Conservation (phyloP, 1,140 invertebrate genomes). For the Nymphalis io region DNA sequence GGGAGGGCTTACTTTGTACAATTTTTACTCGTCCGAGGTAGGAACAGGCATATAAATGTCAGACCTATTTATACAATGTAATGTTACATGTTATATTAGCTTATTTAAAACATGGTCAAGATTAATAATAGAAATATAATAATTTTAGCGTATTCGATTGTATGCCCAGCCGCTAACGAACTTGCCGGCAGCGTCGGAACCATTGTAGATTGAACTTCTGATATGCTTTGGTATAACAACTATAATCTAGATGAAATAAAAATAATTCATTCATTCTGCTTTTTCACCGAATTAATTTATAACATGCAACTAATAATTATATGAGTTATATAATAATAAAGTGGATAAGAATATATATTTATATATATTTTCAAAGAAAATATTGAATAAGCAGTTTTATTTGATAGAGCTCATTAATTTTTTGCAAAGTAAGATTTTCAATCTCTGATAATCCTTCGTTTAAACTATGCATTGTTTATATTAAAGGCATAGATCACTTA, state of each 20-base stretch:
- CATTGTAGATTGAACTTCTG: slow-evolving; percentile 11
- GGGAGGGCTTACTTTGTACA: too few species aligned
- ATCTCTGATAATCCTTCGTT: not conserved
- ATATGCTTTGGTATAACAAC: slow-evolving; percentile 16
- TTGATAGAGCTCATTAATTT: too few species aligned
- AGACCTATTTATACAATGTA: too few species aligned
- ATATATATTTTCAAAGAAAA: too few species aligned
- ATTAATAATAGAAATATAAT: slow-evolving; percentile 1
- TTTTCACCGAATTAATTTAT: not conserved
- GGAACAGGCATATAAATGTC: too few species aligned
- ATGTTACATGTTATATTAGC: too few species aligned
- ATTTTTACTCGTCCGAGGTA: too few species aligned
- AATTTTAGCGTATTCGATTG: not conserved
- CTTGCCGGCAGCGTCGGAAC: slow-evolving; percentile 1
- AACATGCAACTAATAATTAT: not conserved
- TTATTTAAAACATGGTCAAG: too few species aligned
- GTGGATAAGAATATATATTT: too few species aligned
- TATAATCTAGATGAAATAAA: not conserved
- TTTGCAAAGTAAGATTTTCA: not conserved
- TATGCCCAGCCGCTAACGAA: not conserved
- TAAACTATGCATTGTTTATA: not conserved
- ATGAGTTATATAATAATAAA: too few species aligned
- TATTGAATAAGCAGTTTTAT: too few species aligned
- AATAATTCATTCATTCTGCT: not conserved
- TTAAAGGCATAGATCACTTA: slow-evolving; percentile 46